Evolutionary conservation across 2,888 invertebrate species (phyloP).

Genomic region (Folsomia manolachei): DNA sequence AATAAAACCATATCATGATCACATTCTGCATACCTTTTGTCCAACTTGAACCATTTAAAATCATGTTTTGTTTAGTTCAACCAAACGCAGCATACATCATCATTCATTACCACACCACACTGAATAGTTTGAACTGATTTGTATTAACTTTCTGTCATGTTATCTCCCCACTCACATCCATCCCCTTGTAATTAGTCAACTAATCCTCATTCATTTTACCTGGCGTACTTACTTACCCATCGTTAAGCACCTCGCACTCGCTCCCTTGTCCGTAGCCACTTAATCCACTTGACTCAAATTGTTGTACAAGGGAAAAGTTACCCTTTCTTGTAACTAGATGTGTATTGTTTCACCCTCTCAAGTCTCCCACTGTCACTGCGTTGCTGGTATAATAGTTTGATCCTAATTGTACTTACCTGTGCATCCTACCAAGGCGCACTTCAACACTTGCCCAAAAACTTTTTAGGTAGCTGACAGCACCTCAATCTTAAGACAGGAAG

Average conservation of each 20-base stretch:
- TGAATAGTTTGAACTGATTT: constrained; percentile 12
- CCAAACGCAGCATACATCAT: neutral
- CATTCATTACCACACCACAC: too few species aligned
- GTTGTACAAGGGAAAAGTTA: too few species aligned
- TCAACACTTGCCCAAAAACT: neutral
- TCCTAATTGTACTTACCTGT: too few species aligned
- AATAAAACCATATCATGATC: too few species aligned
- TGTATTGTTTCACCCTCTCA: too few species aligned
- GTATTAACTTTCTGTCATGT: constrained; percentile 24
- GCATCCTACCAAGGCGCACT: neutral
- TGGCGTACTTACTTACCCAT: constrained; percentile 10
- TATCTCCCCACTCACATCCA: neutral
- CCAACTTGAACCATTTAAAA: neutral
- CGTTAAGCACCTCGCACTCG: neutral
- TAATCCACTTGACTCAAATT: too few species aligned
- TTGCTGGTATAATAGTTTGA: too few species aligned
- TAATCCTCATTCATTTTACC: constrained; percentile 11
- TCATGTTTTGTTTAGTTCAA: neutral
- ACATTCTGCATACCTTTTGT: too few species aligned
- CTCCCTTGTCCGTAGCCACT: neutral
- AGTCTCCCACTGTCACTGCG: too few species aligned
- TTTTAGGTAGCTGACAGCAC: neutral
- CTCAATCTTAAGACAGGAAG: neutral
- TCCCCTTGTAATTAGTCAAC: constrained; percentile 8
- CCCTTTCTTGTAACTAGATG: too few species aligned